Base-by-base conservation (phyloP, 2,888 invertebrate species). In the Hirtodrosophila duncani region DNA sequence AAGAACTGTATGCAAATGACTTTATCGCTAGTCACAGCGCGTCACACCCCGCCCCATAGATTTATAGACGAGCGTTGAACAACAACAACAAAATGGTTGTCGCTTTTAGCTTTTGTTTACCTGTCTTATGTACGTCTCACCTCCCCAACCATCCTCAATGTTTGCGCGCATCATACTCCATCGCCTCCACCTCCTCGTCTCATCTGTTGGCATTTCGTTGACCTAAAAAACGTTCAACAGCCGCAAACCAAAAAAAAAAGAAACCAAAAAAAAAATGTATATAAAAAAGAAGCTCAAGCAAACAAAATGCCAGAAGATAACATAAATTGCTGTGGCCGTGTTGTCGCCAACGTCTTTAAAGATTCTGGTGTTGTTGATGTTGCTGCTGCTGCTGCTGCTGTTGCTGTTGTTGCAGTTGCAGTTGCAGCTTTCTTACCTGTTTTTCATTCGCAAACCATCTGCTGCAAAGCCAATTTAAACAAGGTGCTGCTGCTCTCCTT, bases 1-100 rank as follows among this genome's bases (percentile, higher is more conserved):
- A 11, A 68, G 71, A 80, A 65, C 80, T 81, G n/a, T n/a, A 75
- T 81, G 75, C 75, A 75, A 75, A 75, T 75, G 75, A 79, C 80
- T 75, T 75, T 81, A 75, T 75, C 75, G 80, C 60, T 49, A 26
- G 23, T 38, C n/a, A n/a, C n/a, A n/a, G n/a, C n/a, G 36, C 24
- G 23, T 20, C 11, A 29, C 11, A 13, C 10, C 16, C 17, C 29
- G 8, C 21, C 30, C 16, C 46, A 37, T 48, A 58, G 77, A 67
- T 77, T 64, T 74, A 70, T 67, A 60, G 82, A 67, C 53, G 53
- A 38, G 36, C 39, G 10, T 36, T 16, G 36, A 43, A 30, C 17
- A 39, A 16, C 11, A 49, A 9, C 37, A 24, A 57, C 33, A 62
- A 68, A 62, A 68, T 72, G 69, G 62, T 44, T 42, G 62, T 38